These are phyloP conservation scores for Holothuria leucospilota DNA, from an alignment of 53 echinoderm and acorn worm genomes.

Conservation along the genomic window DNA sequence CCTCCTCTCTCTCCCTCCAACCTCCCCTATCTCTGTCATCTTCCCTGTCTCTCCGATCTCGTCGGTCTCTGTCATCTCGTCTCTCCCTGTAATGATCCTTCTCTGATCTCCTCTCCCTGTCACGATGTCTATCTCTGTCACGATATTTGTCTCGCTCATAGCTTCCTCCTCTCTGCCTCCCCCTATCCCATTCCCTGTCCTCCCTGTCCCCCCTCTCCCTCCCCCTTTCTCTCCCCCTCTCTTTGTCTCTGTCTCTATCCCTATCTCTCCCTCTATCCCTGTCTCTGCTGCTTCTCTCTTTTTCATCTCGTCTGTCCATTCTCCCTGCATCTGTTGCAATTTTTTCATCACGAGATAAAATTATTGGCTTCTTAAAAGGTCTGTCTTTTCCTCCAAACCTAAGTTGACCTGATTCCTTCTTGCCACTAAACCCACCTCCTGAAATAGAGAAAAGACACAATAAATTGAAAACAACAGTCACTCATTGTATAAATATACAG, in stretches of 20 bases:
- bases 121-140: constrained; percentile 64
- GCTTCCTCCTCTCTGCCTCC: not conserved
- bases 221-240: not conserved
- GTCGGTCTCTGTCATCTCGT: constrained; percentile 36
- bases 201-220: not conserved
- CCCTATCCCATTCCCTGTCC: not conserved
- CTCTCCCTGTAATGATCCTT: constrained; percentile 54
- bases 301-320: constrained; percentile 16
- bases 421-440: constrained; percentile 99
- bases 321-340: not conserved
- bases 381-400: constrained; percentile 94
- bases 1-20: constrained; percentile 42
- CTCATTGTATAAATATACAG: too few relatives aligned
- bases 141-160: constrained; percentile 69
- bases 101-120: constrained; percentile 51
- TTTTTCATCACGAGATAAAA: constrained; percentile 26
- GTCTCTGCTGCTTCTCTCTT: constrained; percentile 16
- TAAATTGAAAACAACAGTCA: too few relatives aligned
- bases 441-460: constrained; percentile 1
- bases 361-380: constrained; percentile 85
- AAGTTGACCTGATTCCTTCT: constrained; percentile 96
- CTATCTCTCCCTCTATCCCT: constrained; percentile 34
- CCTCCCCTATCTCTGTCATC: constrained; percentile 51
- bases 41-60: constrained; percentile 42
- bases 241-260: not conserved